phyloP scores from a whole-genome alignment of 2,797 vertebrate genomes.

The Oceanodroma leucorhoa region DNA sequence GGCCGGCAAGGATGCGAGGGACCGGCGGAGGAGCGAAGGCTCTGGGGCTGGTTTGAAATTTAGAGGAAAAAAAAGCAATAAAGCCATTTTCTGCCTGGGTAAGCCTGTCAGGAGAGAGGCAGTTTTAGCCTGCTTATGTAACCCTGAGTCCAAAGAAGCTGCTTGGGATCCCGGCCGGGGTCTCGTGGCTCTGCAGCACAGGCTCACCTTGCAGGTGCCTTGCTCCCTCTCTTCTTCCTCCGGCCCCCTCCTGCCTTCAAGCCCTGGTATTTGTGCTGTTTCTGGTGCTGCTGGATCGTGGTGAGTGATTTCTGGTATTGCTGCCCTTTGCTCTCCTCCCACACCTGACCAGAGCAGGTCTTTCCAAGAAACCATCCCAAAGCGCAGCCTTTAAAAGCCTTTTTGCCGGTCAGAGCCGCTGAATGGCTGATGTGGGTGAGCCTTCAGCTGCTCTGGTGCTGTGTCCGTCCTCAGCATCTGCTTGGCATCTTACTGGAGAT shows the following conservation, averaged over 20 bases:
- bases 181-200: not conserved
- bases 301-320: not conserved
- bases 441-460: not conserved
- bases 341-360: not conserved
- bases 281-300: not conserved
- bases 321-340: not conserved
- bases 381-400: not conserved
- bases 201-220: not conserved
- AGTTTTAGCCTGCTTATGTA: constrained; percentile 38
- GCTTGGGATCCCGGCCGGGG: not conserved
- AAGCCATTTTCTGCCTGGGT: constrained; percentile 35
- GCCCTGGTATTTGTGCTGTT: not conserved
- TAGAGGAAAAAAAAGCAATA: constrained; percentile 24
- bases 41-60: constrained; percentile 31
- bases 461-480: not conserved
- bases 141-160: not conserved
- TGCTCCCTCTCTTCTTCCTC: not conserved
- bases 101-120: not conserved
- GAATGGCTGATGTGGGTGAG: not conserved
- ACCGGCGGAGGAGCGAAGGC: not conserved
- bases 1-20: not conserved
- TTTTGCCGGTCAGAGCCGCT: not conserved
- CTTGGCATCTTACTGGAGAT: not conserved
- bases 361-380: constrained; percentile 27
- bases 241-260: not conserved